Base-by-base conservation (phyloP, 2,113 vertebrate genomes). In the Anguilla japonica region DNA sequence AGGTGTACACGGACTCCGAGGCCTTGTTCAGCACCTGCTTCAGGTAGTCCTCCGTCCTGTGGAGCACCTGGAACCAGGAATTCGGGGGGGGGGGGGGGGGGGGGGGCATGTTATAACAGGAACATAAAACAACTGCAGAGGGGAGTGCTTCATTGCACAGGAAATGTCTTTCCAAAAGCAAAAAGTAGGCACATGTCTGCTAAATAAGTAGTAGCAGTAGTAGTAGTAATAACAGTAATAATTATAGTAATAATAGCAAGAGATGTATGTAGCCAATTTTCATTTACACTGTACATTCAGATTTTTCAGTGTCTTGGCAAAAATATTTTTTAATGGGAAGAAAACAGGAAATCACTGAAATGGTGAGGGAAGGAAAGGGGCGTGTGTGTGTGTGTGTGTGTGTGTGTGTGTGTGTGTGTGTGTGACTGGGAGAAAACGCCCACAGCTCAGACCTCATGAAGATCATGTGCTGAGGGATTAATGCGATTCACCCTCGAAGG, bases 41-140 rank as follows among this genome's bases (percentile, higher is more conserved):
- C 87, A 99, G 94, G 79, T 99, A 99, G 43, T 99, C 98, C 90
- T 99, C 98, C 0, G 98, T 99, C 87, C 97, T 96, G 85, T 96
- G 95, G 29, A 99, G 96, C 41, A 99, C 98, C 98, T 99, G 87
- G 29, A 26, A 2, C 89, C 39, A 87, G 20, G 22, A 40, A 57
- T 34, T 34, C 34, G 7, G 13, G 13, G 18, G 57, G 57, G 5
- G 43, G 71, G 71, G 6, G 11, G 11, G 18, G 60, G 60, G 1
- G 50, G n/a, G 75, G 15, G 39, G 8, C 14, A 7, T 79, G 14
- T 79, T 79, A 34, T 39, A n/a, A 9, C 29, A 20, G 71, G 34
- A 34, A 34, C 8, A 46, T 46, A 46, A 46, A 4, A 46, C 43
- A 79, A 79, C 39, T 75, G 13, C 50, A 53, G 13, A 14, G 50